phyloP scores from a whole-genome alignment of 2,888 invertebrate genomes.

The Biston stratarius region DNA sequence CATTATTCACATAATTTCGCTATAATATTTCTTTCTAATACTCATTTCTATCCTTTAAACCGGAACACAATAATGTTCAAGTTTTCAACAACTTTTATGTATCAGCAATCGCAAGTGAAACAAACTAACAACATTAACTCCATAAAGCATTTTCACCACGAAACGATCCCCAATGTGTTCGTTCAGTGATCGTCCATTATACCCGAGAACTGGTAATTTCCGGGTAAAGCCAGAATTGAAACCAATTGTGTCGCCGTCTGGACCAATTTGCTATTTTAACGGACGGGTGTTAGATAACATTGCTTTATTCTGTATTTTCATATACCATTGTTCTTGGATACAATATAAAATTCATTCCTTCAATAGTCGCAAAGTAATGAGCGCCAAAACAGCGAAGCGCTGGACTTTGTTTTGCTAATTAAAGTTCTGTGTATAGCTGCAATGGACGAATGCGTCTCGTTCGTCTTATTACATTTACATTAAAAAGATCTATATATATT shows the following conservation, averaged over 20 bases:
- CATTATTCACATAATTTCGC: too few species aligned
- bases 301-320: constrained; percentile 13
- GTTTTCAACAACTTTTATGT: too few species aligned
- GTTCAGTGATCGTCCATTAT: constrained; percentile 22
- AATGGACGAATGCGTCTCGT: too few species aligned
- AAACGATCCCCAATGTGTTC: constrained; percentile 7
- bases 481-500: too few species aligned
- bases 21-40: too few species aligned
- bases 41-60: too few species aligned
- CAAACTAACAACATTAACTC: constrained; percentile 6
- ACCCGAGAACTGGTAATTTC: constrained; percentile 30
- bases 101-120: not conserved
- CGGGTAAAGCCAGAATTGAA: constrained; percentile 21
- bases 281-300: constrained; percentile 9
- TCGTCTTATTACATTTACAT: too few species aligned
- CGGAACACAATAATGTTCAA: too few species aligned
- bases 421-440: too few species aligned
- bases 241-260: constrained; percentile 16
- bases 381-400: too few species aligned
- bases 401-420: too few species aligned
- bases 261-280: constrained; percentile 21
- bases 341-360: not conserved
- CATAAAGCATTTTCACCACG: constrained; percentile 13
- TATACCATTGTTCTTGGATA: constrained; percentile 4
- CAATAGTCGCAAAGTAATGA: too few species aligned